A percentile compares a stretch with the other conserved stretches of the same genome.
These are phyloP conservation scores for Struthidea cinerea DNA, from an alignment of 2,113 vertebrate species.

Conservation along the genomic window DNA sequence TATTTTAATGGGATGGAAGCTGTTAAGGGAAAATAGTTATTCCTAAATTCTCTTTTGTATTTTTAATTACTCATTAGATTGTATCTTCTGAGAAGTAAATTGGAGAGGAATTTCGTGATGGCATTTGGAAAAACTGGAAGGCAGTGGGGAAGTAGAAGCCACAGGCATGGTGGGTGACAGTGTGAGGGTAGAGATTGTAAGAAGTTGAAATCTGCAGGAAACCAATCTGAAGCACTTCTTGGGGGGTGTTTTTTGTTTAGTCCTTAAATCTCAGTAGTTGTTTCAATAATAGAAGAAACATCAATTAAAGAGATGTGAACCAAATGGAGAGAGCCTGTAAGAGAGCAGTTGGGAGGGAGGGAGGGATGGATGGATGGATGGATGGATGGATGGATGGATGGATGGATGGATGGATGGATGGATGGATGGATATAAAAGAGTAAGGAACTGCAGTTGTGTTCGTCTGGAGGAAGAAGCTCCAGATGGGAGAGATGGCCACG, in stretches of 20 bases:
- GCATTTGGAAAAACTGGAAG: neutral
- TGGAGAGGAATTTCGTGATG: neutral
- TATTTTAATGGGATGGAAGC: conserved; percentile 3
- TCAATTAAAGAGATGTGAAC: neutral
- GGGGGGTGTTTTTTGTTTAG: neutral
- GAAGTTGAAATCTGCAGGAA: neutral
- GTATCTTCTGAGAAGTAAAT: neutral
- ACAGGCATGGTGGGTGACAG: neutral
- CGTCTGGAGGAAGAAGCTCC: neutral
- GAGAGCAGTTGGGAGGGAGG: fast-evolving
- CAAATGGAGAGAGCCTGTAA: neutral
- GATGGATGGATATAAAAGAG: neutral
- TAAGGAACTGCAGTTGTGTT: neutral
- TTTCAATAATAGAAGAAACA: neutral
- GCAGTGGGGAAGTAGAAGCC: neutral
- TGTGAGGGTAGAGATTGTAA: neutral
- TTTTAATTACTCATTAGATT: conserved; percentile 29
- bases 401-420: neutral
- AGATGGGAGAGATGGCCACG: fast-evolving
- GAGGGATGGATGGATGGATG: neutral
- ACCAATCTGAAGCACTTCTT: neutral
- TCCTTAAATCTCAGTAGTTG: neutral
- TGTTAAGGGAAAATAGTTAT: neutral
- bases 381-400: neutral
- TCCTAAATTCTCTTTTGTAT: neutral